phyloP scores from a whole-genome alignment of 2,113 vertebrate species.

The Ciconia boyciana region DNA sequence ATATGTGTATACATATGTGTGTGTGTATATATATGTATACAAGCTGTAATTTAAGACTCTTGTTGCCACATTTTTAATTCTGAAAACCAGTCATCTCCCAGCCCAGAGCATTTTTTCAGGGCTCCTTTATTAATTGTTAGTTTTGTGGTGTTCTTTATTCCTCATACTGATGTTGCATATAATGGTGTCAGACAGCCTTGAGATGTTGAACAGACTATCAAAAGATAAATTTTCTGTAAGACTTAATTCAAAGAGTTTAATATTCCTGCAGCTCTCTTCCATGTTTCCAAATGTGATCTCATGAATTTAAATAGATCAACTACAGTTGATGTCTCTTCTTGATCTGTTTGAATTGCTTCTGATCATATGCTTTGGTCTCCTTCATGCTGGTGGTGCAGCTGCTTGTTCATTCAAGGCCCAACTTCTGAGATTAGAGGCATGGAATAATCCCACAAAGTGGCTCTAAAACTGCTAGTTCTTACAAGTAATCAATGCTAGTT shows the following conservation, averaged over 20 bases:
- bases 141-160: neutral
- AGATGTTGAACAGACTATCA: neutral
- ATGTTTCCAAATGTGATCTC: neutral
- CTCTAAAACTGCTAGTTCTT: conserved; percentile 3
- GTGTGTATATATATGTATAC: neutral
- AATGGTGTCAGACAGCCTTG: neutral
- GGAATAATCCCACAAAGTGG: too few relatives aligned
- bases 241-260: neutral
- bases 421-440: neutral
- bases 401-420: neutral
- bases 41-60: neutral
- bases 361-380: neutral
- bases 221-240: neutral
- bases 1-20: neutral
- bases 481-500: conserved; percentile 9
- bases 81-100: neutral
- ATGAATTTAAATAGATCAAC: conserved; percentile 8
- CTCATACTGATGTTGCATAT: neutral
- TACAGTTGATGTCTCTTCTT: neutral
- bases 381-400: neutral
- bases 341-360: conserved; percentile 19
- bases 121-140: neutral
- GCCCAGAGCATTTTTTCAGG: neutral
- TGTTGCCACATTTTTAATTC: neutral
- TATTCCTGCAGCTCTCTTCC: neutral